phyloP scores from a whole-genome alignment of 2,113 vertebrate genomes.

The Sander vitreus region DNA sequence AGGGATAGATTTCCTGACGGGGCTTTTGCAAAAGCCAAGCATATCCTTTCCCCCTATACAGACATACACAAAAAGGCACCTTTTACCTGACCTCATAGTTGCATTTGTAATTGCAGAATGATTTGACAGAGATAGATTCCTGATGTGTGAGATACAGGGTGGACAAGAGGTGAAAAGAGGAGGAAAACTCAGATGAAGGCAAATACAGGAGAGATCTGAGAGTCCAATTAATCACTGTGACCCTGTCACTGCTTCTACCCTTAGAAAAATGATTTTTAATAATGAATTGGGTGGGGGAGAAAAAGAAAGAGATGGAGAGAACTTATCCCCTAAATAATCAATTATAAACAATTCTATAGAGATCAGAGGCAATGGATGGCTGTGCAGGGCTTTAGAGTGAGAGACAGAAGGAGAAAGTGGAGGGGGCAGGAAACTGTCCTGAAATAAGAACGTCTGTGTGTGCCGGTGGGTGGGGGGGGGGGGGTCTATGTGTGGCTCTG shows the following conservation, averaged over 20 bases:
- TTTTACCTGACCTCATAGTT: slow-evolving; percentile 16
- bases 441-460: slow-evolving; percentile 53
- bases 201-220: slow-evolving; percentile 43
- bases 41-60: background rate
- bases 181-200: slow-evolving; percentile 10
- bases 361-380: slow-evolving; percentile 71
- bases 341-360: slow-evolving; percentile 76
- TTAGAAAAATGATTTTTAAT: slow-evolving; percentile 56
- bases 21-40: slow-evolving; percentile 15
- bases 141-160: slow-evolving; percentile 1
- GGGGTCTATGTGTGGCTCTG: slow-evolving; percentile 35
- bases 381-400: slow-evolving; percentile 50
- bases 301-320: slow-evolving; percentile 30
- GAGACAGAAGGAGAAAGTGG: slow-evolving; percentile 22
- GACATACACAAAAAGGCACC: slow-evolving; percentile 2
- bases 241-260: slow-evolving; percentile 27
- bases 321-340: slow-evolving; percentile 76
- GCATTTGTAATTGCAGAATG: slow-evolving; percentile 49
- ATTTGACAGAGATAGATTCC: slow-evolving; percentile 43
- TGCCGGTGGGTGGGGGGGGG: slow-evolving; percentile 31
- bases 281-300: slow-evolving; percentile 36
- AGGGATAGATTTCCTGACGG: slow-evolving; percentile 6
- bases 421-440: slow-evolving; percentile 37
- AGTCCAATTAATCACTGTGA: slow-evolving; percentile 58
- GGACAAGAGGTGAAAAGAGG: slow-evolving; percentile 34